Conservation (phyloP, 2,797 vertebrate species). For the Morelia viridis region DNA sequence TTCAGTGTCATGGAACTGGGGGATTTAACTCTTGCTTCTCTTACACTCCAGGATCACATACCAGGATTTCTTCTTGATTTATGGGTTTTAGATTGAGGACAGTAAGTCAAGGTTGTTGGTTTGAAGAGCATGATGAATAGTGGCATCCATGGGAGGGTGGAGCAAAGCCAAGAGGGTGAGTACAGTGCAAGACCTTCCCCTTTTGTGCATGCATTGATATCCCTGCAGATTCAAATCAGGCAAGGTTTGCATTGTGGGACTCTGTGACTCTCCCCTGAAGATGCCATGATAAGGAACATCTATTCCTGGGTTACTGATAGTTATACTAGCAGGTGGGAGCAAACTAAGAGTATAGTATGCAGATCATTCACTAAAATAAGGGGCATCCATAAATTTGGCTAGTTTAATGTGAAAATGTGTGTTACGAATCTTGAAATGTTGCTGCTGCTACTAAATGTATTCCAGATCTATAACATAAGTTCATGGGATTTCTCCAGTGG, state of each 20-base stretch:
- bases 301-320: not conserved
- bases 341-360: not conserved
- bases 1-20: not conserved
- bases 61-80: not conserved
- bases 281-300: not conserved
- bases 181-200: not conserved
- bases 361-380: not conserved
- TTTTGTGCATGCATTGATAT: not conserved
- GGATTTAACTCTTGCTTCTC: not conserved
- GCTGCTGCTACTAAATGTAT: not conserved
- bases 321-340: not conserved
- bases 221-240: not conserved
- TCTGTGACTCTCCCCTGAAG: not conserved
- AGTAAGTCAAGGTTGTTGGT: not conserved
- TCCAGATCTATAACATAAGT: not conserved
- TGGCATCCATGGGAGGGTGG: not conserved
- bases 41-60: not conserved
- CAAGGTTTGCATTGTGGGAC: not conserved
- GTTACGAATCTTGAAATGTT: conserved; percentile 1
- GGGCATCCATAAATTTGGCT: not conserved
- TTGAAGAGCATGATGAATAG: not conserved
- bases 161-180: not conserved
- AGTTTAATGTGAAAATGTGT: not conserved
- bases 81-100: not conserved
- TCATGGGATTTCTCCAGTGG: conserved; percentile 11